These are phyloP conservation scores for Papilio glaucus DNA, from an alignment of 1,140 invertebrate genomes.

Conservation along the genomic window DNA sequence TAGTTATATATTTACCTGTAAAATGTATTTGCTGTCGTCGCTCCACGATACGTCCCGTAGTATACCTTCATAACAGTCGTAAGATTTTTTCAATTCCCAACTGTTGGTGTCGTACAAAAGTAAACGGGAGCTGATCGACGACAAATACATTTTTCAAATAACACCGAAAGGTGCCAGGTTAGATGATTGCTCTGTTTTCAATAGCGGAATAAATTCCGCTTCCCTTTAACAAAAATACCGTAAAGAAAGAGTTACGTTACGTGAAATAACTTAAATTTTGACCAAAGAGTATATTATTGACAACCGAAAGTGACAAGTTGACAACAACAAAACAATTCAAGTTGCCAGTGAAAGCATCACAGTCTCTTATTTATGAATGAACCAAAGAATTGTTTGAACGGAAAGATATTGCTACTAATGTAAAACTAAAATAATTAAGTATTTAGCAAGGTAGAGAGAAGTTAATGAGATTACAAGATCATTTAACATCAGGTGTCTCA, in stretches of 20 bases:
- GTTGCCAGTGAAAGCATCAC: not conserved
- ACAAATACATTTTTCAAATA: constrained; percentile 73
- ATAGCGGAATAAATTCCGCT: constrained; percentile 1
- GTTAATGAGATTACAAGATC: too few relatives aligned
- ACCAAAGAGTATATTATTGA: constrained; percentile 28
- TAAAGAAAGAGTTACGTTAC: not conserved
- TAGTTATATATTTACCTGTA: constrained; percentile 64
- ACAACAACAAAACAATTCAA: constrained; percentile 36
- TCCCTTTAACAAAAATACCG: constrained; percentile 4
- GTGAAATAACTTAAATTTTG: constrained; percentile 42
- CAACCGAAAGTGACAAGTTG: constrained; percentile 49
- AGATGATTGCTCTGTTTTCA: not conserved
- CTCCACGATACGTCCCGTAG: constrained; percentile 79
- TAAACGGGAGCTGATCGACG: constrained; percentile 76
- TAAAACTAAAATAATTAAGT: too few relatives aligned
- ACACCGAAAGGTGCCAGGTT: constrained; percentile 21
- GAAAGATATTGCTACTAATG: too few relatives aligned
- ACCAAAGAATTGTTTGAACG: too few relatives aligned
- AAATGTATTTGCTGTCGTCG: constrained; percentile 79
- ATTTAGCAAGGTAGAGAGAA: too few relatives aligned
- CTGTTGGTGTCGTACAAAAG: constrained; percentile 72
- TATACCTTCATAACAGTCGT: constrained; percentile 70
- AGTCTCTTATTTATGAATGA: too few relatives aligned
- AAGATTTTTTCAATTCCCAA: constrained; percentile 77
- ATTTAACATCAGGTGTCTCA: too few relatives aligned